Evolutionary conservation across 2,113 vertebrate genomes (phyloP).

Genomic region (Lonchura striata): DNA sequence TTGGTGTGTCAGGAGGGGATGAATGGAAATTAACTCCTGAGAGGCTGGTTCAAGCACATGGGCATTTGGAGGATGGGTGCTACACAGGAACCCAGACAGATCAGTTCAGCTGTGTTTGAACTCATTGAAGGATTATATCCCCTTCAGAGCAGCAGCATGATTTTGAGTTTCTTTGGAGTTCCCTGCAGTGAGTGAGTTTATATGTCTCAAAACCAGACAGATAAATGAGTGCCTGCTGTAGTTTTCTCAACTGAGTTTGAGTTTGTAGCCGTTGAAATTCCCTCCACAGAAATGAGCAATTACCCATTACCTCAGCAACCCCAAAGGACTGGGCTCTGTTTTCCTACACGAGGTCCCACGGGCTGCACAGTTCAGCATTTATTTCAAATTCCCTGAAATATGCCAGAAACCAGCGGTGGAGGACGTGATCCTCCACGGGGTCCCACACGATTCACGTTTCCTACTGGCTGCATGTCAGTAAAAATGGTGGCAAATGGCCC

Average conservation of each 20-base stretch:
- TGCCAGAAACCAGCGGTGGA: not conserved
- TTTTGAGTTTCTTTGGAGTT: not conserved
- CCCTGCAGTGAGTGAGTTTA: not conserved
- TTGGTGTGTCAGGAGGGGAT: not conserved
- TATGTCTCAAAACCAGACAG: not conserved
- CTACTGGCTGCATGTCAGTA: not conserved
- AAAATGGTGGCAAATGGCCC: not conserved
- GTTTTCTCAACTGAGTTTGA: not conserved
- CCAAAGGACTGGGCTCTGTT: not conserved
- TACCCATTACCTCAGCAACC: not conserved
- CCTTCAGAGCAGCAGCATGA: not conserved
- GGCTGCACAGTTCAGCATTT: not conserved
- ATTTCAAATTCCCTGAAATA: not conserved
- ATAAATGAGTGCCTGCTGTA: not conserved
- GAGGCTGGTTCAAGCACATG: not conserved
- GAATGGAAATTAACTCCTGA: not conserved
- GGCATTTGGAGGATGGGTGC: not conserved
- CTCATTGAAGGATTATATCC: not conserved
- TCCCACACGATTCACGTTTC: not conserved
- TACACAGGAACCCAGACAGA: not conserved
- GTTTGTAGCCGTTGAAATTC: not conserved
- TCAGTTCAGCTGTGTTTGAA: not conserved
- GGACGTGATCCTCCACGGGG: not conserved
- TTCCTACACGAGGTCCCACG: accelerated
- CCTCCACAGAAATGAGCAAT: not conserved